Evolutionary conservation across 2,888 invertebrate species (phyloP).

Genomic region (Autographa pulchrina): DNA sequence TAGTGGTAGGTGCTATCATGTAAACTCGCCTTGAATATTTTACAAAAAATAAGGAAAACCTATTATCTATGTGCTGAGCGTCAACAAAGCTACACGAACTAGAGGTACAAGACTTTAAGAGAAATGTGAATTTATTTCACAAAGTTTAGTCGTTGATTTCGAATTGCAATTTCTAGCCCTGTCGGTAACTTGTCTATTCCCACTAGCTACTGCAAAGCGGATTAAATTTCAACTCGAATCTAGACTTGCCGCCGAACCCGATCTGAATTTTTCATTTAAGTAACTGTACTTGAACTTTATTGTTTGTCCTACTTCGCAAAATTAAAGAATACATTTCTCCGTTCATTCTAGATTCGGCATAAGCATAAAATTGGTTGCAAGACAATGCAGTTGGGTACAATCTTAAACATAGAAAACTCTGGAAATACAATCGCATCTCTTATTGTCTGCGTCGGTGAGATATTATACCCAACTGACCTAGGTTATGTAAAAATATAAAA

Average conservation of each 20-base stretch:
- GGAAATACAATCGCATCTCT: conserved; percentile 21
- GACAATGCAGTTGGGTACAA: conserved; percentile 23
- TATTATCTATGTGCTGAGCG: not conserved
- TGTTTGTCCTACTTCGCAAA: conserved; percentile 20
- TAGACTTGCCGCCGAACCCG: conserved; percentile 22
- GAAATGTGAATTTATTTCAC: conserved; percentile 15
- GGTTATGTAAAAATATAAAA: conserved; percentile 36
- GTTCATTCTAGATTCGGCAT: conserved; percentile 10
- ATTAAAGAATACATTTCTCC: conserved; percentile 22
- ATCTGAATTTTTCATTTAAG: conserved; percentile 42
- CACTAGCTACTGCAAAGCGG: conserved; percentile 26
- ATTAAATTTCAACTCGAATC: conserved; percentile 50
- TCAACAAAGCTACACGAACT: not conserved
- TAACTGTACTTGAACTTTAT: conserved; percentile 34
- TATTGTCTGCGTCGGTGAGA: conserved; percentile 39
- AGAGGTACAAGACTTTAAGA: not conserved
- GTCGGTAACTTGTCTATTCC: conserved; percentile 27
- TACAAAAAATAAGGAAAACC: too few species aligned
- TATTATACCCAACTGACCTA: conserved; percentile 46
- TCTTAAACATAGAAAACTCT: conserved; percentile 26
- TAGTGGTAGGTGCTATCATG: too few species aligned
- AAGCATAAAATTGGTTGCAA: conserved; percentile 24
- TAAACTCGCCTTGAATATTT: too few species aligned
- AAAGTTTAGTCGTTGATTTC: conserved; percentile 17
- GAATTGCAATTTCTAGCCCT: conserved; percentile 24